phyloP scores from a whole-genome alignment of 2,888 invertebrate species.

The Pseudococcus longispinus region DNA sequence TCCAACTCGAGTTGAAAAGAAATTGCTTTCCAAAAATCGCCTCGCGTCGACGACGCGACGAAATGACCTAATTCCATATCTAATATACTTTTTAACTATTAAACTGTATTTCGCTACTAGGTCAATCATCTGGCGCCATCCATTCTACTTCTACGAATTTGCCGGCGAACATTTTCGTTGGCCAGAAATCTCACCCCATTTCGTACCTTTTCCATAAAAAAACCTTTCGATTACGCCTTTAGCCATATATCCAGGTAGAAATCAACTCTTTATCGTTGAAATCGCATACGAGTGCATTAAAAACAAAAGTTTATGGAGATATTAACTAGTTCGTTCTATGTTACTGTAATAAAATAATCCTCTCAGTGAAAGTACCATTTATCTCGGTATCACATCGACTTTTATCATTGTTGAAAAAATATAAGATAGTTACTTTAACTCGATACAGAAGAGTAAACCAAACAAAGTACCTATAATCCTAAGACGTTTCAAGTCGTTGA shows the following conservation, averaged over 20 bases:
- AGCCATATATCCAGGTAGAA: neutral
- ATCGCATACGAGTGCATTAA: neutral
- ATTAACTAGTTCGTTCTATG: constrained; percentile 25
- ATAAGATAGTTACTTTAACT: neutral
- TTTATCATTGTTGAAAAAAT: constrained; percentile 2
- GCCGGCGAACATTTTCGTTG: neutral
- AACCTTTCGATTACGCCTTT: neutral
- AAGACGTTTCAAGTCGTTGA: neutral
- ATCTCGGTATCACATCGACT: neutral
- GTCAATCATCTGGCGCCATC: constrained; percentile 10
- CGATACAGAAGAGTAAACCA: neutral
- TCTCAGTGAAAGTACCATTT: constrained; percentile 28
- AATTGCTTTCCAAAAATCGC: neutral
- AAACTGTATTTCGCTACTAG: constrained; percentile 17
- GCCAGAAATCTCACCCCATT: neutral
- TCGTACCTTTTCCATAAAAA: neutral
- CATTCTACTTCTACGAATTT: neutral
- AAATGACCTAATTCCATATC: constrained; percentile 18
- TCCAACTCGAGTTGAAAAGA: neutral
- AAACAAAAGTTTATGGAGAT: constrained; percentile 38
- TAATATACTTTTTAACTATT: neutral
- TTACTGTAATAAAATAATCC: constrained; percentile 33
- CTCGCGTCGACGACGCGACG: neutral
- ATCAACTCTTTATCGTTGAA: neutral
- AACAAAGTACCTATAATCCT: neutral